Evolutionary conservation across 2,113 vertebrate species (phyloP), one percentile per base, ranked within the genome.

Genomic region (Bolborhynchus lineola): DNA sequence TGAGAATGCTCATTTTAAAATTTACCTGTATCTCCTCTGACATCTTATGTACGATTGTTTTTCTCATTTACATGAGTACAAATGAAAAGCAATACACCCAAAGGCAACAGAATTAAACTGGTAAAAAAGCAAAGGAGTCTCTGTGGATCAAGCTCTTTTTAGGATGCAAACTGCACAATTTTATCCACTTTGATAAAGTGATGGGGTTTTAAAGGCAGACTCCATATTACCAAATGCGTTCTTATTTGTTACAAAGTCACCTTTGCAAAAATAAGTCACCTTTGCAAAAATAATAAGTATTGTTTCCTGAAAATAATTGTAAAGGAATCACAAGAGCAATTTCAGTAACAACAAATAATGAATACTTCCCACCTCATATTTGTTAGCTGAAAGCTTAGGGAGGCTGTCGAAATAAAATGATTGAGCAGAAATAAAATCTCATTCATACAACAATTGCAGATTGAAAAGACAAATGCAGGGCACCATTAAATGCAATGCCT

Each of bases 1-100:
- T 50, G 33, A 93, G 74, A 93, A 96, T 10, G 4, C 35, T 88
- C 35, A 79, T 83, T 95, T 86, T 95, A 93, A 95, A 97, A 92
- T 82, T 50, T 97, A 16, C 31, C 16, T 68, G 7, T 90, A 74
- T 55, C 39, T 82, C 46, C 46, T 97, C 90, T 95, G 67, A 93
- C 93, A 79, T 83, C 90, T 92, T 85, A 44, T 53, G 81, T 76
- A 50, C 50, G 5, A 83, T 67, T 92, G 52, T 91, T 95, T 96
- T 84, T 35, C 29, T 78, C 49, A 52, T 77, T 96, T 95, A 67
- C 59, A 62, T 64, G 80, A 75, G 55, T 62, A 88, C 31, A 88
- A 86, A 75, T 75, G 68, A 93, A 83, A 35, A 69, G 52, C 52
- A 84, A 72, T 86, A 90, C 79, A 86, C 50, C 44, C 21, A 64